Evolutionary conservation across 1,140 invertebrate genomes (phyloP).

Genomic region (Cotesia typhae): DNA sequence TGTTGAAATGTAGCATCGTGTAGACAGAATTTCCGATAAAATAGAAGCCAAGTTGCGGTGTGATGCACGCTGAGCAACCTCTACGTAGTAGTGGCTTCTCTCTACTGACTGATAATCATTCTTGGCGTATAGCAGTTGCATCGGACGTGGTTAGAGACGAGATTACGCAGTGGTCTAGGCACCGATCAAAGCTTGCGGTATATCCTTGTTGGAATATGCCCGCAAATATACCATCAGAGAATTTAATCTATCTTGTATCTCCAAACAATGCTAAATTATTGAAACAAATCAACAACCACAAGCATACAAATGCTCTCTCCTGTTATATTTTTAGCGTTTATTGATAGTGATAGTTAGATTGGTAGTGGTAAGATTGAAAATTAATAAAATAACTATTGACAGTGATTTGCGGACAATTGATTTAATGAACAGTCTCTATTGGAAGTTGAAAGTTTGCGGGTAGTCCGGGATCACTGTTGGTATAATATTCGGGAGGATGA

Average conservation of each 20-base stretch:
- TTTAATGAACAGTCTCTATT: no score
- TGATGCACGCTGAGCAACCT: slow-evolving; percentile 3
- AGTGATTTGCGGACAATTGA: no score
- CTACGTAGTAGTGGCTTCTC: slow-evolving; percentile 20
- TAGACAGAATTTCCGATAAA: slow-evolving; percentile 22
- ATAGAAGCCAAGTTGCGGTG: slow-evolving; percentile 20
- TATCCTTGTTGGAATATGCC: background rate
- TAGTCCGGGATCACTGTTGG: background rate
- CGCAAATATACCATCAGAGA: slow-evolving; percentile 12
- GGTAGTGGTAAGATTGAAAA: no score
- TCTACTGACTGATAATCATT: slow-evolving; percentile 49
- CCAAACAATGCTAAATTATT: background rate
- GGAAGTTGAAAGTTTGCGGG: background rate
- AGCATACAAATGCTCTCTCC: no score
- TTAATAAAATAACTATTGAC: no score
- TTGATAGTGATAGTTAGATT: background rate
- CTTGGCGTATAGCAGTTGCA: slow-evolving; percentile 41
- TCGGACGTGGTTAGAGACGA: slow-evolving; percentile 40
- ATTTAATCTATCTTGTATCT: slow-evolving; percentile 6
- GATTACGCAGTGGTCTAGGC: slow-evolving; percentile 50
- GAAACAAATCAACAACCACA: background rate
- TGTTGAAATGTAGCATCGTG: slow-evolving; percentile 17
- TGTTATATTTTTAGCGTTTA: background rate
- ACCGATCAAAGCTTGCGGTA: slow-evolving; percentile 52
- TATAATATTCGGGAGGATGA: background rate